phyloP scores from a whole-genome alignment of 2,797 vertebrate genomes.

The Xiphophorus birchmanni region DNA sequence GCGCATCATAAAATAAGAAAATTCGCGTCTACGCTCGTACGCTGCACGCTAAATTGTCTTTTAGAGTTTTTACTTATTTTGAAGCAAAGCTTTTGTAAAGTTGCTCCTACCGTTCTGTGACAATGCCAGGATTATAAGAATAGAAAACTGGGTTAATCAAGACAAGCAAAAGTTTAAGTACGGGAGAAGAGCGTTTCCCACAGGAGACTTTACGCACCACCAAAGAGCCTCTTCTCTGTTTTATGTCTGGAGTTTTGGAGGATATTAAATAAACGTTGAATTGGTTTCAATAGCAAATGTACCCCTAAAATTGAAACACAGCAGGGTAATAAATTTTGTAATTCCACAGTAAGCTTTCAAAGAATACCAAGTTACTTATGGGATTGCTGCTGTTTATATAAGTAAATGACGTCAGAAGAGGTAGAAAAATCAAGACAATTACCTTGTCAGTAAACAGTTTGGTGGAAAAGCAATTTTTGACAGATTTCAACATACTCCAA shows the following conservation, averaged over 20 bases:
- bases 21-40: conserved; percentile 15
- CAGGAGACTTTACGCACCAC: conserved; percentile 35
- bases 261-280: not conserved
- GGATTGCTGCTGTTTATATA: not conserved
- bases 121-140: conserved; percentile 9
- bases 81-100: conserved; percentile 3
- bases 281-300: not conserved
- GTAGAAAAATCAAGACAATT: not conserved
- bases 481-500: not conserved
- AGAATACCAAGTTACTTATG: not conserved
- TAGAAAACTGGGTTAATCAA: conserved; percentile 17
- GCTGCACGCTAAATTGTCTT: not conserved
- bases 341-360: not conserved
- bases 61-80: not conserved
- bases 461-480: not conserved
- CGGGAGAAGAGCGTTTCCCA: not conserved
- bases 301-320: not conserved
- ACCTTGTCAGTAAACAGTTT: not conserved
- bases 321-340: not conserved
- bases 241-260: not conserved
- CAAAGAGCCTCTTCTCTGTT: conserved; percentile 6
- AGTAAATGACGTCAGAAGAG: not conserved
- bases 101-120: not conserved
- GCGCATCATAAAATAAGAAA: conserved; percentile 40
- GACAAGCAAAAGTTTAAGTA: conserved; percentile 23